phyloP scores from a whole-genome alignment of 2,888 invertebrate genomes.

The Oscheius sp. region DNA sequence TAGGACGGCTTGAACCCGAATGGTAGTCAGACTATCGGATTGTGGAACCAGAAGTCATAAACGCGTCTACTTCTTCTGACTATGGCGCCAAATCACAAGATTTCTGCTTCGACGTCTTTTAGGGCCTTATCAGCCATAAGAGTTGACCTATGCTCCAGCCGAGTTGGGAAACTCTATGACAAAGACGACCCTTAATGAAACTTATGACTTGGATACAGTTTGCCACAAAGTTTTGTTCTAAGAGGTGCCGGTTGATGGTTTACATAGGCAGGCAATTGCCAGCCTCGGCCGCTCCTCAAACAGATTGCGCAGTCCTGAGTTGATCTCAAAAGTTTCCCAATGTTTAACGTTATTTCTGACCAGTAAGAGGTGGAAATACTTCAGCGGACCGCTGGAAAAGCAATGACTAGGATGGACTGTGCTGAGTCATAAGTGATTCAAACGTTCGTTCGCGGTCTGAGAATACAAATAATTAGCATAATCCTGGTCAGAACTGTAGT shows the following conservation, averaged over 20 bases:
- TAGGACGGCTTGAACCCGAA: not conserved
- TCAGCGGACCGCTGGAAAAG: not conserved
- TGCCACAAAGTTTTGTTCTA: slow-evolving; percentile 18
- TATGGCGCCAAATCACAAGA: not conserved
- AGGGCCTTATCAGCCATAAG: not conserved
- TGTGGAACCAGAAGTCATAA: slow-evolving; percentile 1
- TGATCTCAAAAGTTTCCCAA: not conserved
- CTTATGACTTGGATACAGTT: not conserved
- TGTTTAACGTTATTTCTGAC: not conserved
- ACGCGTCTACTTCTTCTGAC: not conserved
- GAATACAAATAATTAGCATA: not conserved
- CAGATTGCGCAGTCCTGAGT: slow-evolving; percentile 17
- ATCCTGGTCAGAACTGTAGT: not conserved
- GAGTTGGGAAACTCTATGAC: not conserved
- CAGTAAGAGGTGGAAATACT: not conserved
- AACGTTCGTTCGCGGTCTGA: not conserved
- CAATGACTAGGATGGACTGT: not conserved
- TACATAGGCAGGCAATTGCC: slow-evolving; percentile 31
- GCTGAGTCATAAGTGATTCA: not conserved
- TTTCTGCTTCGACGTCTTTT: not conserved
- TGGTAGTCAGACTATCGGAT: not conserved
- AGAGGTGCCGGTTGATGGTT: slow-evolving; percentile 25
- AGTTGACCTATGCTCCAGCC: not conserved
- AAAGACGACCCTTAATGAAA: not conserved
- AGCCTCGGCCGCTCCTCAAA: slow-evolving; percentile 31